Conservation (phyloP, 1,140 invertebrate genomes). For the Rhyzopertha dominica region DNA sequence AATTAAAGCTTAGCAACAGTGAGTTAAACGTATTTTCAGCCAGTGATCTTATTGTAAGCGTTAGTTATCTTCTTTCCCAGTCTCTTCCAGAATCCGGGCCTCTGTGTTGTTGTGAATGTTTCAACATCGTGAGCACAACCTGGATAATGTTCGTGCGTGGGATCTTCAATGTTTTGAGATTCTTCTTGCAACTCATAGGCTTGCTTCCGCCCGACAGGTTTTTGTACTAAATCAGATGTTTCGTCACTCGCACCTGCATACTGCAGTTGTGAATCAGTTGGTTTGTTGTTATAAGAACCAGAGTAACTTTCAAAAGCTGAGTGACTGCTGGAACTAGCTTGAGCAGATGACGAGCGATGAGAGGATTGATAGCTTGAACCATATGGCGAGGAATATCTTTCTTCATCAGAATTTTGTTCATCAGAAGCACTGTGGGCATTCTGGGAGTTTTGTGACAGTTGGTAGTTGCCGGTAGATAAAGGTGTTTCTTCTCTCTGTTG, state of each 20-base stretch:
- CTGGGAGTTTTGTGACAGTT: too few species aligned
- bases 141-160: neutral
- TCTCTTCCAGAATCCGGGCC: slow-evolving; percentile 20
- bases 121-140: neutral
- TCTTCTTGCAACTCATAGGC: slow-evolving; percentile 9
- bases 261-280: neutral
- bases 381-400: too few species aligned
- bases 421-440: too few species aligned
- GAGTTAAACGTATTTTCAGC: slow-evolving; percentile 11
- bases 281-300: too few species aligned
- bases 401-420: too few species aligned
- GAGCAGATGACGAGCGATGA: too few species aligned
- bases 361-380: too few species aligned
- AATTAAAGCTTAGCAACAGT: slow-evolving; percentile 3
- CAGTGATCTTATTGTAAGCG: slow-evolving; percentile 6
- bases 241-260: neutral
- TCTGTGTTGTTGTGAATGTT: slow-evolving; percentile 7
- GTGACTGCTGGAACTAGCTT: too few species aligned
- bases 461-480: too few species aligned
- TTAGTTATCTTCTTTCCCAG: slow-evolving; percentile 16
- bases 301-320: too few species aligned
- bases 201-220: slow-evolving; percentile 2
- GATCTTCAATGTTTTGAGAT: slow-evolving; percentile 4
- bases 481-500: too few species aligned
- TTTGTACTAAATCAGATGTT: neutral